Conservation (phyloP, 2,113 vertebrate species). For the Poeciliopsis retropinna region DNA sequence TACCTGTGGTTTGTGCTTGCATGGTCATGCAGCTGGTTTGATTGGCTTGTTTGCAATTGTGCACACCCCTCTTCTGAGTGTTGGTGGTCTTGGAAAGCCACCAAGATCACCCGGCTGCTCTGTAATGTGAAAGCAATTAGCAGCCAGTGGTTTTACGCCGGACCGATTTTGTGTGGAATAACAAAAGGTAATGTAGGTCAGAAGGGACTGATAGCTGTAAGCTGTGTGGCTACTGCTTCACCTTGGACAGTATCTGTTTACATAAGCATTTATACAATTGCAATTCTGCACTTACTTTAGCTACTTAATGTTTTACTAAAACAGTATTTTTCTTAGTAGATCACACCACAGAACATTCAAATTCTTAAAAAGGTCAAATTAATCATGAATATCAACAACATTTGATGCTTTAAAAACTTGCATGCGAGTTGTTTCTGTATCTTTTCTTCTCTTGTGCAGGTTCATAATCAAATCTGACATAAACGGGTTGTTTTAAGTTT, state of each 20-base stretch:
- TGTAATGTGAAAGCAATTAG: constrained; percentile 93
- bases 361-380: background rate
- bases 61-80: constrained; percentile 68
- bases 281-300: background rate
- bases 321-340: background rate
- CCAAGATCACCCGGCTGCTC: constrained; percentile 84
- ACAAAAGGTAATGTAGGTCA: constrained; percentile 73
- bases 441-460: constrained; percentile 2
- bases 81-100: constrained; percentile 90
- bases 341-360: constrained; percentile 5
- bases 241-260: background rate
- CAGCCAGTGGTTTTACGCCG: constrained; percentile 79
- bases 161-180: constrained; percentile 73
- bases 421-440: background rate
- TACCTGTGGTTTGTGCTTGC: constrained; percentile 19
- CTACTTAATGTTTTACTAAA: background rate
- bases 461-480: constrained; percentile 24
- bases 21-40: constrained; percentile 21
- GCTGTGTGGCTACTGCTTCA: constrained; percentile 3
- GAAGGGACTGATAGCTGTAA: constrained; percentile 46
- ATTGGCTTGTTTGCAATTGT: constrained; percentile 58
- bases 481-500: constrained; percentile 40
- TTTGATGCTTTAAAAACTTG: background rate
- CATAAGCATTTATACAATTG: background rate
- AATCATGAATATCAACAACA: background rate